These are phyloP conservation scores for Acanthosepion pharaonis DNA, from an alignment of 2,888 invertebrate genomes.

Conservation along the genomic window DNA sequence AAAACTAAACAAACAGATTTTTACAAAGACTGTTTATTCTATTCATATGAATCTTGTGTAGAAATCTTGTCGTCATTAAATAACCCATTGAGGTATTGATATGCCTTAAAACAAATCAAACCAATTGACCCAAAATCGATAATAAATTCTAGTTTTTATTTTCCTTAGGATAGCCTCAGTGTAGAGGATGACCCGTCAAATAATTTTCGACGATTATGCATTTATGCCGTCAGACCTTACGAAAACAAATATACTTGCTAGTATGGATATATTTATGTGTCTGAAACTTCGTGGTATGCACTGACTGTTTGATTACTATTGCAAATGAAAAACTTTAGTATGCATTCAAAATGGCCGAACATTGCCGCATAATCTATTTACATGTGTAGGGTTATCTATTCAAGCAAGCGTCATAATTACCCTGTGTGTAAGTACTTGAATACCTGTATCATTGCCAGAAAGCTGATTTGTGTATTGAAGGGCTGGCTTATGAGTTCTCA, in stretches of 20 bases:
- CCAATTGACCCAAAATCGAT: too few relatives aligned
- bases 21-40: too few relatives aligned
- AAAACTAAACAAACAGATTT: too few relatives aligned
- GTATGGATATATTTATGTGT: background rate
- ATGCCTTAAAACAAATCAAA: too few relatives aligned
- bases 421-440: background rate
- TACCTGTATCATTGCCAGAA: background rate
- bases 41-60: too few relatives aligned
- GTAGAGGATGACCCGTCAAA: too few relatives aligned
- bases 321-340: background rate
- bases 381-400: background rate
- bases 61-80: too few relatives aligned
- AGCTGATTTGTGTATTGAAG: background rate
- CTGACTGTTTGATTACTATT: background rate
- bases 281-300: background rate
- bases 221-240: background rate
- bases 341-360: background rate
- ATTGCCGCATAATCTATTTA: background rate
- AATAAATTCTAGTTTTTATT: too few relatives aligned
- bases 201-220: too few relatives aligned
- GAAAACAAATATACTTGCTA: background rate
- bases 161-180: too few relatives aligned
- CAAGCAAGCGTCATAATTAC: constrained; percentile 20
- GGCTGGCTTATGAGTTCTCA: background rate
- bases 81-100: too few relatives aligned